Evolutionary conservation across 1,140 invertebrate species (phyloP).

Genomic region (Aethina tumida): DNA sequence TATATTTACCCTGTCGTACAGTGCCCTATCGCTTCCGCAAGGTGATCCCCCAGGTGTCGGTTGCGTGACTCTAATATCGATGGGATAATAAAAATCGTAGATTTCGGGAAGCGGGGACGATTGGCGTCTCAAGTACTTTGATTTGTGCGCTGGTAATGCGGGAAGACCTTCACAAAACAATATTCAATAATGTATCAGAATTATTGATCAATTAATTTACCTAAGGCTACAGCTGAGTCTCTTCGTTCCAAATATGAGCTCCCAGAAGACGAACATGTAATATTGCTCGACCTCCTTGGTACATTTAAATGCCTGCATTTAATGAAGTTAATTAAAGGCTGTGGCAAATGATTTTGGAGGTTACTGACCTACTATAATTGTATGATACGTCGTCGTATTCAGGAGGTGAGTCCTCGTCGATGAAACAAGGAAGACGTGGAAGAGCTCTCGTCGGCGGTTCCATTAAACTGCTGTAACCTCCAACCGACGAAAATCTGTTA

Average conservation of each 20-base stretch:
- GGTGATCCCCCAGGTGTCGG: slow-evolving; percentile 72
- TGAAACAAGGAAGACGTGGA: slow-evolving; percentile 25
- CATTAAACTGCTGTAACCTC: slow-evolving; percentile 57
- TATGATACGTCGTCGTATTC: slow-evolving; percentile 28
- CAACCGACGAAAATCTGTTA: slow-evolving; percentile 59
- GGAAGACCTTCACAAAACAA: too few relatives aligned
- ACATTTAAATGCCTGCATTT: slow-evolving; percentile 28
- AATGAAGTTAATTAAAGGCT: too few relatives aligned
- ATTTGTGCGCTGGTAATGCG: slow-evolving; percentile 32
- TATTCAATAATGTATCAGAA: too few relatives aligned
- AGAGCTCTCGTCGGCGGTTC: slow-evolving; percentile 47
- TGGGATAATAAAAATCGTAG: slow-evolving; percentile 58
- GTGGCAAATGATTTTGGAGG: too few relatives aligned
- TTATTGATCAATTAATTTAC: too few relatives aligned
- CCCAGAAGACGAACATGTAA: slow-evolving; percentile 70
- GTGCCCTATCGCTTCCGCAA: slow-evolving; percentile 54
- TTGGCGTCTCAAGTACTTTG: slow-evolving; percentile 35
- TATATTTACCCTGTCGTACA: slow-evolving; percentile 29
- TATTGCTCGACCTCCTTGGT: slow-evolving; percentile 58
- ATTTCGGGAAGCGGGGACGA: slow-evolving; percentile 44
- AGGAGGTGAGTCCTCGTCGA: slow-evolving; percentile 31
- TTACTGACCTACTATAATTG: slow-evolving; percentile 28
- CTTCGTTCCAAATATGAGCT: slow-evolving; percentile 69
- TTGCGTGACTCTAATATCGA: slow-evolving; percentile 66
- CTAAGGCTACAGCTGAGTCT: slow-evolving; percentile 62